Conservation (phyloP, 2,888 invertebrate species). For the Cerastis rubricosa region DNA sequence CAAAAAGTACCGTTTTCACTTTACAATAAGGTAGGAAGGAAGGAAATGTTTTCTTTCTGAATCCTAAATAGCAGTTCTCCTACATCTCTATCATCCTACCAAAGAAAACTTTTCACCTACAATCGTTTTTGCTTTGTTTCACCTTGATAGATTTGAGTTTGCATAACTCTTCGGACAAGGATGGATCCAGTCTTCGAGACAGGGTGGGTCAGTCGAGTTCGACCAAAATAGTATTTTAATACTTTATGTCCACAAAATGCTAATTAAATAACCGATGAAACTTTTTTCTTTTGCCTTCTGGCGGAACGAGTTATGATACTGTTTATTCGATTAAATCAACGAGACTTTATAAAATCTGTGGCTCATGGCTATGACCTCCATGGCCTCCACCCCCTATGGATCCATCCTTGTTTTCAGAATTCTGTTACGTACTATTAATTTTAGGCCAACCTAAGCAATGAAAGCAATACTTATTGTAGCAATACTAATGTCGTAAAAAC, state of each 20-base stretch:
- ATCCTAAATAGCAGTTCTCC: background rate
- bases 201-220: no score
- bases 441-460: no score
- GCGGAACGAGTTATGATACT: no score
- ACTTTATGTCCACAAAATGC: no score
- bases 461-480: background rate
- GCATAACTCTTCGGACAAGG: background rate
- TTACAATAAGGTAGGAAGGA: constrained; percentile 2
- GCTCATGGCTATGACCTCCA: background rate
- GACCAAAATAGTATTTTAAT: no score
- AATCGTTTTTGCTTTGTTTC: background rate
- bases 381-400: background rate
- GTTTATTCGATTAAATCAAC: background rate
- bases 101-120: background rate
- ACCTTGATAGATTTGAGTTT: background rate
- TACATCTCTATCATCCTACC: constrained; percentile 1
- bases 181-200: background rate
- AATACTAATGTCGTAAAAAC: constrained; percentile 27
- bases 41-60: background rate
- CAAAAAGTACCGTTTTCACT: constrained; percentile 28
- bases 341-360: background rate
- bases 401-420: background rate
- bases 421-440: background rate
- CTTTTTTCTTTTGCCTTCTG: no score
- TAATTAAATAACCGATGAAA: no score